Evolutionary conservation across 2,113 vertebrate species (phyloP).

Genomic region (Circaetus cinerascens): DNA sequence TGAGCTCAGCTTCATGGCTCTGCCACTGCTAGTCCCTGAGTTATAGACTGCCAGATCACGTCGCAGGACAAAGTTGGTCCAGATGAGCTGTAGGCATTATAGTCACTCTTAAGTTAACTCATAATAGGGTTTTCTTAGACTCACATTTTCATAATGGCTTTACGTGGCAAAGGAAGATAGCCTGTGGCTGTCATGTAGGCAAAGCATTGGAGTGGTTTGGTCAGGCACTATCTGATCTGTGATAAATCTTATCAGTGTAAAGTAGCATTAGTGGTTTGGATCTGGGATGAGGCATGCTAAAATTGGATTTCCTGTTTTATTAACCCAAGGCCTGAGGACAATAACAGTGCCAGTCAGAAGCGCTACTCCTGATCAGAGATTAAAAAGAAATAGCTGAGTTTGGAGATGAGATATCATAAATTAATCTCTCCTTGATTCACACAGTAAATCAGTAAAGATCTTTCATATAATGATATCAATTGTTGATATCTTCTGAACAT

Average conservation of each 20-base stretch:
- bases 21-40: fast-evolving
- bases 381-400: background rate
- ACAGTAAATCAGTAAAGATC: background rate
- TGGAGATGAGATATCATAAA: background rate
- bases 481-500: background rate
- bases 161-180: background rate
- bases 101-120: background rate
- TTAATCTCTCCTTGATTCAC: background rate
- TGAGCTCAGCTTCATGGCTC: background rate
- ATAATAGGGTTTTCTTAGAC: background rate
- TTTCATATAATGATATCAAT: background rate
- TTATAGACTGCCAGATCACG: background rate
- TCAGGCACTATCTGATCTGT: background rate
- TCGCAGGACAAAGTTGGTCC: background rate
- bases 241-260: background rate
- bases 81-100: background rate
- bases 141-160: background rate
- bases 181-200: background rate
- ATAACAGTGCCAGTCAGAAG: background rate
- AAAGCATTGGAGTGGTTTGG: background rate
- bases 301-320: background rate
- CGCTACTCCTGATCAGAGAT: background rate
- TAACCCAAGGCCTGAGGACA: background rate
- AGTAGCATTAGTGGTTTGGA: background rate
- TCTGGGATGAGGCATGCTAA: background rate